Base-by-base conservation (phyloP, 2,888 invertebrate species). In the Hartigia nigra region DNA sequence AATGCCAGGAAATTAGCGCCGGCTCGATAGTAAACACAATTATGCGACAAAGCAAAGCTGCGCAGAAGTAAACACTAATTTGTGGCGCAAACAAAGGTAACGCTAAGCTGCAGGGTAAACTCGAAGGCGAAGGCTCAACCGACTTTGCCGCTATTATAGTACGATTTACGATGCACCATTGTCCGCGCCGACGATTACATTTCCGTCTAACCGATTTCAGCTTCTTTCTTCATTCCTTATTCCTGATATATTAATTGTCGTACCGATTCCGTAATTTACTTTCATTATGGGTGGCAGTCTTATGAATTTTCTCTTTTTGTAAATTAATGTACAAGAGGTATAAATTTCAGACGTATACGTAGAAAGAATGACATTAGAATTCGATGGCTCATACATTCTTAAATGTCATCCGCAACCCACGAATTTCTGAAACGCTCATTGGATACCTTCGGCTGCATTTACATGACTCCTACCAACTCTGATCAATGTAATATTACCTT, bases 21-120 rank as follows among this genome's bases (percentile, higher is more conserved):
- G 70, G 12, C 76, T 82, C 80, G 85, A 85, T 84, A 79, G 85
- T 80, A 85, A 85, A 85, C 84, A 85, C 86, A 85, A 85, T 85
- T 85, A 85, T 84, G 84, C 85, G 86, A 86, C 86, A 85, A 86
- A 83, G 85, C 85, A 85, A 85, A 85, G 86, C 81, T 80, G 85
- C 75, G 78, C 81, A 69, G 79, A 80, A 81, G 83, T 82, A 83
- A 85, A 86, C 85, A 86, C 85, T 85, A 86, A 85, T 86, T 86
- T 85, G 80, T 81, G 83, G 80, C 81, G 82, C 84, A 84, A 85
- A 86, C 86, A 83, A 78, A 81, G 78, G 75, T 79, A 79, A 79
- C 77, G 80, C 77, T 84, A 85, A 85, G 85, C 85, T 77, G 76
- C 78, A 77, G 81, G 84, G 85, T 83, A 83, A 85, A 86, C 86